These are phyloP conservation scores for Tachystola acroxantha DNA, from an alignment of 2,888 invertebrate genomes.

Conservation along the genomic window DNA sequence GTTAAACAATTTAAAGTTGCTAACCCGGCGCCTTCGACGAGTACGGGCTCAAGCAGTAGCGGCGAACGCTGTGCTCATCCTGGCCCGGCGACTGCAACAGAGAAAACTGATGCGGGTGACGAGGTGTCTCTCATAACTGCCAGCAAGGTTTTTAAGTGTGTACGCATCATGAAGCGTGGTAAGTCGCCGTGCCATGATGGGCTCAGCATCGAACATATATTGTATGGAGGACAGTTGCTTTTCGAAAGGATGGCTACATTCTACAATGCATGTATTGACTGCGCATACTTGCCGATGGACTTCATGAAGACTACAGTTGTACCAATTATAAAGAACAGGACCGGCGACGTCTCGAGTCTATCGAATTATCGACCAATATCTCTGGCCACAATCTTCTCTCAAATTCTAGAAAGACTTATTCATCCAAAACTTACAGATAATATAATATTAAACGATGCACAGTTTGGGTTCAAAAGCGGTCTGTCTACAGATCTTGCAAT, in stretches of 20 bases:
- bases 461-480: constrained; percentile 19
- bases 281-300: constrained; percentile 4
- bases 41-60: neutral
- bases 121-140: too few species aligned
- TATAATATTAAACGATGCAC: constrained; percentile 12
- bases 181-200: constrained; percentile 14
- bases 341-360: constrained; percentile 8
- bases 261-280: neutral
- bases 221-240: constrained; percentile 1
- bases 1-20: constrained; percentile 10
- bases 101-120: neutral
- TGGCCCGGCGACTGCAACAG: neutral
- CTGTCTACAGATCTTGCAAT: constrained; percentile 17
- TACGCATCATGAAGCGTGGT: constrained; percentile 12
- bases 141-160: too few species aligned
- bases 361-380: constrained; percentile 18
- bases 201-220: constrained; percentile 12
- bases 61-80: neutral
- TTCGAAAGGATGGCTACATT: neutral
- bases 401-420: constrained; percentile 15
- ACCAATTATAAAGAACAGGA: constrained; percentile 14
- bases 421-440: constrained; percentile 7
- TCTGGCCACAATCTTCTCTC: constrained; percentile 12
- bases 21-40: neutral
- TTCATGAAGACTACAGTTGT: constrained; percentile 13